Conservation (phyloP, 2,797 vertebrate genomes). For the Macropodus opercularis region DNA sequence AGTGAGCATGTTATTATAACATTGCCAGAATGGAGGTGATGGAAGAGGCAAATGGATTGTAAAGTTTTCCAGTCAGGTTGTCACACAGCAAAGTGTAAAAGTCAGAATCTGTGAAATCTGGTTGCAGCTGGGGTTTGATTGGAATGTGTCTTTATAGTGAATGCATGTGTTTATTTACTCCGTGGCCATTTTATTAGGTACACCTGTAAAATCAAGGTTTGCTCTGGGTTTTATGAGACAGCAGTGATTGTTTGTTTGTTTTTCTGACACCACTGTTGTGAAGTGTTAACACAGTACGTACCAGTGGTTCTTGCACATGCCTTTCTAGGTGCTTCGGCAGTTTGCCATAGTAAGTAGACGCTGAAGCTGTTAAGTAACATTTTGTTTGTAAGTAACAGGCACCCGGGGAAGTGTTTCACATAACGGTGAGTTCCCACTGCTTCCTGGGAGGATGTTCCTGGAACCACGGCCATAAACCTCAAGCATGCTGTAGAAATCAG, state of each 20-base stretch:
- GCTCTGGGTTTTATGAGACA: too few relatives aligned
- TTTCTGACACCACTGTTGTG: conserved; percentile 9
- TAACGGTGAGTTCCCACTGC: conserved; percentile 28
- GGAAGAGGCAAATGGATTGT: conserved; percentile 30
- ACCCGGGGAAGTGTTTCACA: conserved; percentile 34
- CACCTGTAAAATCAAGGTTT: too few relatives aligned
- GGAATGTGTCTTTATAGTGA: not conserved
- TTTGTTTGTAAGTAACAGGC: conserved; percentile 19
- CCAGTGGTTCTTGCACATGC: not conserved
- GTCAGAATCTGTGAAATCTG: conserved; percentile 9
- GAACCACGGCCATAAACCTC: conserved; percentile 24
- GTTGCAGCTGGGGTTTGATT: not conserved
- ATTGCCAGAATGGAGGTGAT: conserved; percentile 27
- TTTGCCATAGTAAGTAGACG: not conserved
- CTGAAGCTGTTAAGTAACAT: conserved; percentile 21
- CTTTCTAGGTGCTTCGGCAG: conserved; percentile 8
- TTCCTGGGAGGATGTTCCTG: conserved; percentile 18
- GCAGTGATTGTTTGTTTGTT: not conserved
- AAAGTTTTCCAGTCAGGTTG: conserved; percentile 37
- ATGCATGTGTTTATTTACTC: too few relatives aligned
- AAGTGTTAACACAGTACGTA: not conserved
- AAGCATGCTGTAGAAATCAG: conserved; percentile 32
- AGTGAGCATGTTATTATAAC: conserved; percentile 51
- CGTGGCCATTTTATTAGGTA: not conserved
- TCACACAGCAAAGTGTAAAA: conserved; percentile 48